phyloP scores from a whole-genome alignment of 2,113 vertebrate genomes.

The Alosa alosa region DNA sequence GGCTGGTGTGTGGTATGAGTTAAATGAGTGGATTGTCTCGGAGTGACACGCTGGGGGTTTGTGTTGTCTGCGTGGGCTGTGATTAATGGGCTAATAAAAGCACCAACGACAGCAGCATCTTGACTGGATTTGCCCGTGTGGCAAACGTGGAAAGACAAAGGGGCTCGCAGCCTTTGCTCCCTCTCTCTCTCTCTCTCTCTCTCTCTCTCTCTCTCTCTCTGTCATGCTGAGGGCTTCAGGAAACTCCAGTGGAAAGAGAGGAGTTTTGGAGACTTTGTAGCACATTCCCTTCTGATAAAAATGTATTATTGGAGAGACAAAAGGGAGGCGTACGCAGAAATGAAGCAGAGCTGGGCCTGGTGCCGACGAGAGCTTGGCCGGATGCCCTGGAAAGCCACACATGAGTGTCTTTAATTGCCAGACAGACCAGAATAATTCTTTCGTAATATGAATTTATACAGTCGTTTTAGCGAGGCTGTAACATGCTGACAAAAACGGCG shows the following conservation, averaged over 20 bases:
- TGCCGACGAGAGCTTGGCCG: slow-evolving; percentile 83
- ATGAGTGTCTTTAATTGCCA: slow-evolving; percentile 86
- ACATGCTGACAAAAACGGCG: slow-evolving; percentile 58
- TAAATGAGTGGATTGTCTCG: slow-evolving; percentile 38
- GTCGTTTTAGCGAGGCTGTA: slow-evolving; percentile 60
- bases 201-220: slow-evolving; percentile 24
- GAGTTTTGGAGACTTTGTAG: slow-evolving; percentile 60
- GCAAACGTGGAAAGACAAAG: slow-evolving; percentile 27
- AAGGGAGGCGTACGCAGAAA: slow-evolving; percentile 76
- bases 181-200: slow-evolving; percentile 34
- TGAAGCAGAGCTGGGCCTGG: slow-evolving; percentile 80
- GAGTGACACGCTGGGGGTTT: slow-evolving; percentile 25
- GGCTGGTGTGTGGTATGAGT: slow-evolving; percentile 45
- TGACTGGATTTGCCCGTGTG: slow-evolving; percentile 52
- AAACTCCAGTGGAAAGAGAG: slow-evolving; percentile 49
- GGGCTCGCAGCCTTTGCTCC: slow-evolving; percentile 21
- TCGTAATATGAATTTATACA: slow-evolving; percentile 72
- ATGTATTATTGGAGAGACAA: slow-evolving; percentile 71
- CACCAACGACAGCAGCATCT: slow-evolving; percentile 49
- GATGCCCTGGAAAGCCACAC: slow-evolving; percentile 84
- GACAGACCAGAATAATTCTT: slow-evolving; percentile 87
- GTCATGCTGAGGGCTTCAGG: slow-evolving; percentile 44
- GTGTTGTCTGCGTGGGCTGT: slow-evolving; percentile 27
- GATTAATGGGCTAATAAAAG: slow-evolving; percentile 44
- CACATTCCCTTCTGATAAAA: slow-evolving; percentile 76